A percentile compares a stretch with the other conserved stretches of the same genome.
phyloP scores from a whole-genome alignment of 2,113 vertebrate species.

The Alethe castanea region DNA sequence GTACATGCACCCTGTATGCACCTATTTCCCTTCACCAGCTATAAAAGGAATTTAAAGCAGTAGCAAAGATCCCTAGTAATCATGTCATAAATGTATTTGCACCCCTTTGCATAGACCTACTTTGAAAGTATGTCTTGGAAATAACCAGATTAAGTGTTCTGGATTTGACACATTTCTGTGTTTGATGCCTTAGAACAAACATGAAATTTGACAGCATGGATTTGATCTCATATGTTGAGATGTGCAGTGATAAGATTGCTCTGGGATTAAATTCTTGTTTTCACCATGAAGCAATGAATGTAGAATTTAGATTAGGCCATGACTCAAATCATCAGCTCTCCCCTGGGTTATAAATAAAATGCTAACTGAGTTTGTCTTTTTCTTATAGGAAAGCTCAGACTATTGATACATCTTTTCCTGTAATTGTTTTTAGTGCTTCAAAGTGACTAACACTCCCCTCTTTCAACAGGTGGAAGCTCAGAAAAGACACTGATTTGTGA shows the following conservation, averaged over 20 bases:
- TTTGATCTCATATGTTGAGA: conserved; percentile 3
- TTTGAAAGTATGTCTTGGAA: neutral
- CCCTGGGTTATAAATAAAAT: neutral
- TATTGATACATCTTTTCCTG: neutral
- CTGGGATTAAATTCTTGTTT: conserved; percentile 8
- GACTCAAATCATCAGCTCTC: neutral
- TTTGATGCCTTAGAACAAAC: neutral
- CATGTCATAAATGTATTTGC: neutral
- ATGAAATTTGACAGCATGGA: neutral
- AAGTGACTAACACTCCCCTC: neutral
- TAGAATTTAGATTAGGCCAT: conserved; percentile 14
- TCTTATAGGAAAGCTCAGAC: neutral
- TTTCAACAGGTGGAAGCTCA: neutral
- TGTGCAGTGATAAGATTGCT: neutral
- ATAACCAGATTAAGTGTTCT: neutral
- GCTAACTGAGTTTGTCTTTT: neutral
- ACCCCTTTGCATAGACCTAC: neutral
- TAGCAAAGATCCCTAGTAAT: neutral
- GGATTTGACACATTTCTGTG: neutral
- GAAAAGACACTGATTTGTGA: neutral
- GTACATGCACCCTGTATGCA: neutral
- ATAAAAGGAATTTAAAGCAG: neutral
- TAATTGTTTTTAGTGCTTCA: neutral
- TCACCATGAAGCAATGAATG: neutral
- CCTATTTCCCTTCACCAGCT: neutral